Base-by-base conservation (phyloP, 1,140 invertebrate genomes). In the Drosophila ironensis region DNA sequence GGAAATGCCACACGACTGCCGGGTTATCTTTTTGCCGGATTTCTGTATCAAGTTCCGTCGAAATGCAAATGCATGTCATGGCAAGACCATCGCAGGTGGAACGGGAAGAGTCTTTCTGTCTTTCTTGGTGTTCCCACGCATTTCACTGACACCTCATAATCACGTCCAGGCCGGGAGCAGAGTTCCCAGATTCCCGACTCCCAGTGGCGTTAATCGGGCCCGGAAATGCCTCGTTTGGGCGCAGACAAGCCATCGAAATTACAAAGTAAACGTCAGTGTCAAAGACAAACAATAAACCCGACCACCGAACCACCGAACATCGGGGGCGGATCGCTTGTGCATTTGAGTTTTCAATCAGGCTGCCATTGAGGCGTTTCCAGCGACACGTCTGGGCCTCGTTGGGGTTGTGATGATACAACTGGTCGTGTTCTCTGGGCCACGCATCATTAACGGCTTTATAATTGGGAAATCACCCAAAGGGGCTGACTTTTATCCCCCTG, bases 321-420 rank as follows among this genome's bases (percentile, higher is more conserved):
- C 20, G 17, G 33, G 47, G 33, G 56, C 35, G 54, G 16, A 12
- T 54, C 51, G 12, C 28, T n/a, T n/a, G 22, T 78, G 72, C 77
- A 84, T 76, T 76, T 52, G 68, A 70, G 63, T 72, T 78, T 84
- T 88, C 84, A 87, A 78, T 88, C 84, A 88, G 74, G 16, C 37
- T 50, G 74, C 61, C 86, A 88, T 71, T 84, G 74, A 88, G 53
- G 84, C 84, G 74, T 84, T 47, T 46, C 57, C 33, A 53, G 42
- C 48, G 66, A 68, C 84, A 88, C 86, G 84, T 71, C 56, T 51
- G 56, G 50, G 30, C 54, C 35, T 37, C n/a, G n/a, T n/a, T 46
- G 52, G 40, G 63, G 41, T 47, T 45, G 56, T 37, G n/a, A n/a
- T n/a, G n/a, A n/a, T n/a, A n/a, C n/a, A n/a, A 11, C n/a, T 60